These are phyloP conservation scores for Cydia pomonella DNA, from an alignment of 1,140 invertebrate genomes.

Conservation along the genomic window DNA sequence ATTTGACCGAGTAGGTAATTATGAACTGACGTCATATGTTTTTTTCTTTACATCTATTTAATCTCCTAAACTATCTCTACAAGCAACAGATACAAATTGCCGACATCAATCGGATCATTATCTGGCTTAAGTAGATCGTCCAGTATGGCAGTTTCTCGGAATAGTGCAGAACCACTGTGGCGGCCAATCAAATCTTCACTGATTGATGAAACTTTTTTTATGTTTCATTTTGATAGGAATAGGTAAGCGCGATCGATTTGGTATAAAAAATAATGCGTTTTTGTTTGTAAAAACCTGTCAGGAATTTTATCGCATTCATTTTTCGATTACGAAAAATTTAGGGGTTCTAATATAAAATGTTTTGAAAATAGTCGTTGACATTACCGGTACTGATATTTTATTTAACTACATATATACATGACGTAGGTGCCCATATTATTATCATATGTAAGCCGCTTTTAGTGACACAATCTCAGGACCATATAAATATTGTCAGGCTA, in stretches of 20 bases:
- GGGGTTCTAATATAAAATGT: too few relatives aligned
- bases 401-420: too few relatives aligned
- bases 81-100: slow-evolving; percentile 26
- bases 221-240: slow-evolving; percentile 16
- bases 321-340: too few relatives aligned
- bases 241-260: background rate
- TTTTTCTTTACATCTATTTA: background rate
- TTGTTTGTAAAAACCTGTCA: background rate
- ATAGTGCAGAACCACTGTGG: slow-evolving; percentile 23
- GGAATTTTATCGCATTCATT: too few relatives aligned
- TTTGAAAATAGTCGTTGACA: too few relatives aligned
- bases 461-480: too few relatives aligned
- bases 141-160: slow-evolving; percentile 1
- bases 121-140: slow-evolving; percentile 13
- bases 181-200: slow-evolving; percentile 11
- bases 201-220: slow-evolving; percentile 25
- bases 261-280: background rate
- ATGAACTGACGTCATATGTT: background rate
- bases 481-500: too few relatives aligned
- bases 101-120: slow-evolving; percentile 22
- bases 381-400: too few relatives aligned
- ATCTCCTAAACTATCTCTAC: background rate
- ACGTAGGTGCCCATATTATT: too few relatives aligned
- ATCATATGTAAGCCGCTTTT: too few relatives aligned
- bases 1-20: too few relatives aligned